Percentiles rank a stretch among this genome's conserved stretches.
phyloP scores from a whole-genome alignment of 2,888 invertebrate genomes.

The Lasiommata megera region DNA sequence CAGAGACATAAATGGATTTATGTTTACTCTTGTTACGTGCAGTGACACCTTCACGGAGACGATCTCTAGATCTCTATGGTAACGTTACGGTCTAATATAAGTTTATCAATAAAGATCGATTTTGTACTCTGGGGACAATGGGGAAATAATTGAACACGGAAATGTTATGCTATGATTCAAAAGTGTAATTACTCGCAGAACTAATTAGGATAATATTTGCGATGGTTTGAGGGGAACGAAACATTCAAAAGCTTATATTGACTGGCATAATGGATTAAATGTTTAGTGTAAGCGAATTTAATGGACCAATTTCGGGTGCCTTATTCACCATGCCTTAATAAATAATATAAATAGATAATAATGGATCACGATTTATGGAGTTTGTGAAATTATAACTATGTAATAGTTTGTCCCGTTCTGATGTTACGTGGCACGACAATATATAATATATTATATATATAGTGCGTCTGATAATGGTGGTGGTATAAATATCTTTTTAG shows the following conservation, averaged over 20 bases:
- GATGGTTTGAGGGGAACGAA: neutral
- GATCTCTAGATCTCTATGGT: no score
- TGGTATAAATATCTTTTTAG: neutral
- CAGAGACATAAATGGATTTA: no score
- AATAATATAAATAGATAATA: constrained; percentile 10
- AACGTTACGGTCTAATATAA: no score
- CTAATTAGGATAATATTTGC: neutral
- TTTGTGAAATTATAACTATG: no score
- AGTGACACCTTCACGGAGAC: no score
- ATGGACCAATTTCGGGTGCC: constrained; percentile 25
- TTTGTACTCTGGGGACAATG: no score
- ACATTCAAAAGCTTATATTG: neutral
- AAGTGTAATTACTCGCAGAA: neutral
- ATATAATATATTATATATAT: neutral
- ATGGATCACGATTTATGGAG: no score
- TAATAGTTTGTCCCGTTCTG: no score
- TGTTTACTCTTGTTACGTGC: no score
- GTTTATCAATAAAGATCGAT: no score
- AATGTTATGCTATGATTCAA: no score
- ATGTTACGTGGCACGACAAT: neutral
- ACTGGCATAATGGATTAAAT: neutral
- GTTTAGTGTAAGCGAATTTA: constrained; percentile 9
- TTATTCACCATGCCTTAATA: constrained; percentile 26
- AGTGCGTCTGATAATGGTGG: neutral
- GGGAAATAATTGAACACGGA: no score